These are phyloP conservation scores for Rhinoraja longicauda DNA, from an alignment of 2,797 vertebrate genomes.

Conservation along the genomic window DNA sequence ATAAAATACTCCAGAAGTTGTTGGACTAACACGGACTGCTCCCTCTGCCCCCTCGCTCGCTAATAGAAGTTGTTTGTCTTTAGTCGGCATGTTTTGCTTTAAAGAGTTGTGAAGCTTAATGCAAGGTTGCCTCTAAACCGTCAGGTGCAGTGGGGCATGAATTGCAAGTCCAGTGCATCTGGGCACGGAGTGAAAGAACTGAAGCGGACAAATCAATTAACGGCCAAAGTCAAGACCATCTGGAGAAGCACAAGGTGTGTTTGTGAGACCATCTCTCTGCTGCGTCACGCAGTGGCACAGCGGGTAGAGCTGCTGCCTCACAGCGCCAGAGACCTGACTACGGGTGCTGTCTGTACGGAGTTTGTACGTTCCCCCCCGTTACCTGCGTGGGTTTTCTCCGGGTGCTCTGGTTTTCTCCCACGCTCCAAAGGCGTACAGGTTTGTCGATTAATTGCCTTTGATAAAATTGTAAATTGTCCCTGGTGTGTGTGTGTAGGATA, in stretches of 20 bases:
- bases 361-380: no score
- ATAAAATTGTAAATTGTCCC: no score
- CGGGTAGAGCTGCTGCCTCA: no score
- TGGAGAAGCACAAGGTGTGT: neutral
- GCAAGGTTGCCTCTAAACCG: conserved; percentile 10
- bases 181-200: neutral
- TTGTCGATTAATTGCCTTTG: no score
- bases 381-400: no score
- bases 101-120: neutral
- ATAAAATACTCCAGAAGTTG: no score
- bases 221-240: neutral
- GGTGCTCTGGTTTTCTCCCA: no score
- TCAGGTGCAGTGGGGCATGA: conserved; percentile 18
- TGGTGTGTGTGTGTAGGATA: no score
- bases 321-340: no score
- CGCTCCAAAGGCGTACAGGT: no score
- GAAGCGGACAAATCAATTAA: neutral
- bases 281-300: neutral
- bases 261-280: neutral
- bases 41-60: neutral
- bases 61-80: conserved; percentile 15
- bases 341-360: no score
- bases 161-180: neutral
- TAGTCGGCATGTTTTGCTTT: neutral
- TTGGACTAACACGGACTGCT: no score